Base-by-base conservation (phyloP, 2,113 vertebrate genomes). In the Mandrillus leucophaeus region DNA sequence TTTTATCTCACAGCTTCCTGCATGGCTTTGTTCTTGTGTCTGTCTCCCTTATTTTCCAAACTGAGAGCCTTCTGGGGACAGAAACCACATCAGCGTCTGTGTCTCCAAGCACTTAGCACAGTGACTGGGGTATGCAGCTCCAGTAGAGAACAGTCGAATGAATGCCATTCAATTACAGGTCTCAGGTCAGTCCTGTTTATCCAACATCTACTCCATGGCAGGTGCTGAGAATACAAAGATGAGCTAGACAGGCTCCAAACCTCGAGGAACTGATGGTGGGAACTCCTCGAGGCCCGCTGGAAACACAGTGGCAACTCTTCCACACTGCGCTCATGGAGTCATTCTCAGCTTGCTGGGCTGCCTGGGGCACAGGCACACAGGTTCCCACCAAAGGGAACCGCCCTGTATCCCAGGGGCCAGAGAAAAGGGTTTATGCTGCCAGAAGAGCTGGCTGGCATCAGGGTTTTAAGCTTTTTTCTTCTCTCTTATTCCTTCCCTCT, bases 251-350 rank as follows among this genome's bases (percentile, higher is more conserved):
- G 1, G 5, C 30, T 40, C 20, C 17, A 17, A 4, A 32, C 5
- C 35, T 61, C 0, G 0, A 50, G 59, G 45, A 55, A 14, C 1
- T 1, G 3, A 16, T 0, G 35, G 25, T 0, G 25, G 52, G 45
- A n/a, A 8, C 40, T 14, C 27, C 52, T 22, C 0, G 1, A 32
- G 72, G 35, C 22, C 50, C 1, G 0, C 8, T 14, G 75, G 93
- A 17, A 59, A 50, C 40, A 0, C 11, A 38, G 20, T 35, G 52
- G 70, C 10, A 68, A 38, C 43, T 43, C 5, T 8, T 7, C 14
- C 2, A 35, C 9, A 32, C 43, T 55, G 52, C 6, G 52, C 0
- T 55, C 52, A 55, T 20, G 2, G 35, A 6, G n/a, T 3, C 5
- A 4, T 80, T 40, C 92, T 57, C 35, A 43, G 8, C 13, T 55